These are phyloP conservation scores for Clamator glandarius DNA, from an alignment of 2,797 vertebrate species.

Conservation along the genomic window DNA sequence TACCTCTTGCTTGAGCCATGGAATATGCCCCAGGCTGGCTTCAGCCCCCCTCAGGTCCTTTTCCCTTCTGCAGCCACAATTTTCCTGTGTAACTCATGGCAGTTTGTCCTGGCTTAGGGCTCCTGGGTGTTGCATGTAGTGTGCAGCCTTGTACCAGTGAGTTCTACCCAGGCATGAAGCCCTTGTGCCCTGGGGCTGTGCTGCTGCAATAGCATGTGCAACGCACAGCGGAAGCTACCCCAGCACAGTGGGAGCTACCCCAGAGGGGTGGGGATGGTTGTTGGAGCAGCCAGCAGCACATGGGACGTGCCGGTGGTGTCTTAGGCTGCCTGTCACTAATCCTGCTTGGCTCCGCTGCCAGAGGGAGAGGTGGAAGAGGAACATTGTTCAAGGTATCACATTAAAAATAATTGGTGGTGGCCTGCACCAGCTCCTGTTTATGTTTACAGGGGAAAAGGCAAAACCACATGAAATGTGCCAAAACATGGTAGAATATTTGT, in stretches of 20 bases:
- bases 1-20: fast-evolving
- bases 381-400: background rate
- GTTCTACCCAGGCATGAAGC: background rate
- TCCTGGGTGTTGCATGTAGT: background rate
- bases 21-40: background rate
- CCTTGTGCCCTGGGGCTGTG: fast-evolving
- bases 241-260: background rate
- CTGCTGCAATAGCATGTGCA: background rate
- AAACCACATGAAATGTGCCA: constrained; percentile 16
- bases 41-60: background rate
- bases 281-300: background rate
- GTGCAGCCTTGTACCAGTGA: fast-evolving
- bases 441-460: background rate
- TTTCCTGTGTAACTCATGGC: background rate
- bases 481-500: background rate
- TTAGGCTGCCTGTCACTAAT: background rate
- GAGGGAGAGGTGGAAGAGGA: background rate
- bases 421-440: background rate
- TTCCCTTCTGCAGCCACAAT: background rate
- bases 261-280: background rate
- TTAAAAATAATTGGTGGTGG: background rate
- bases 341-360: background rate
- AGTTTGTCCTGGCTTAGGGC: background rate
- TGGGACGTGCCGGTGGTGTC: background rate
- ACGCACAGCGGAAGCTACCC: background rate